Evolutionary conservation across 2,113 vertebrate genomes (phyloP).

Genomic region (Scolopax mira): DNA sequence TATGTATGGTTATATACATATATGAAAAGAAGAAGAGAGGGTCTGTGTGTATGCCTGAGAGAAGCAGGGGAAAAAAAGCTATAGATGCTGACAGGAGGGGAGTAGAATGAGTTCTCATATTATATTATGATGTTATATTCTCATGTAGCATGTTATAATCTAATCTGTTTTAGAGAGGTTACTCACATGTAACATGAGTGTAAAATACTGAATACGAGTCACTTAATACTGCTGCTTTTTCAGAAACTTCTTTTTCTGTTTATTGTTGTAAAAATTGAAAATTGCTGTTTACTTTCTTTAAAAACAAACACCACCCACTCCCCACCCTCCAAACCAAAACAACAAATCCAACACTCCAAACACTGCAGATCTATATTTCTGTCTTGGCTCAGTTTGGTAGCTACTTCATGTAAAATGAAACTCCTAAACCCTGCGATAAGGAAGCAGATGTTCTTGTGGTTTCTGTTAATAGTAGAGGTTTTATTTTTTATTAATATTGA

Average conservation of each 20-base stretch:
- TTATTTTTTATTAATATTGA: background rate
- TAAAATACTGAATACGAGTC: background rate
- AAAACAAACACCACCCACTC: background rate
- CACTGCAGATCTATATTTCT: background rate
- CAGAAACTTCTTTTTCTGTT: background rate
- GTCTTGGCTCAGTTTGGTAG: background rate
- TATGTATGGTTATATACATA: background rate
- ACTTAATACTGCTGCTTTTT: background rate
- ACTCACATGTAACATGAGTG: rapidly evolving
- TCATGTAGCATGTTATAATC: background rate
- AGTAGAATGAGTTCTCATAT: background rate
- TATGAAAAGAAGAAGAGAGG: background rate
- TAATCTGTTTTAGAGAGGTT: background rate
- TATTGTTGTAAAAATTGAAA: background rate
- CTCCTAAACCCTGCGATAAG: background rate
- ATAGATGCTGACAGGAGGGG: background rate
- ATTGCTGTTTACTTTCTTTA: background rate
- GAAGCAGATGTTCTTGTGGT: background rate
- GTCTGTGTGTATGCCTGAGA: background rate
- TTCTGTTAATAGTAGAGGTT: background rate
- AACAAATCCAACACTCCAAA: background rate
- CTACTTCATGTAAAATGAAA: background rate
- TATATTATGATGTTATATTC: too few species aligned
- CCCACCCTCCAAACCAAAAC: background rate
- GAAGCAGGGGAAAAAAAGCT: background rate